phyloP scores from a whole-genome alignment of 2,888 invertebrate genomes.

The Stenichneumon culpator region DNA sequence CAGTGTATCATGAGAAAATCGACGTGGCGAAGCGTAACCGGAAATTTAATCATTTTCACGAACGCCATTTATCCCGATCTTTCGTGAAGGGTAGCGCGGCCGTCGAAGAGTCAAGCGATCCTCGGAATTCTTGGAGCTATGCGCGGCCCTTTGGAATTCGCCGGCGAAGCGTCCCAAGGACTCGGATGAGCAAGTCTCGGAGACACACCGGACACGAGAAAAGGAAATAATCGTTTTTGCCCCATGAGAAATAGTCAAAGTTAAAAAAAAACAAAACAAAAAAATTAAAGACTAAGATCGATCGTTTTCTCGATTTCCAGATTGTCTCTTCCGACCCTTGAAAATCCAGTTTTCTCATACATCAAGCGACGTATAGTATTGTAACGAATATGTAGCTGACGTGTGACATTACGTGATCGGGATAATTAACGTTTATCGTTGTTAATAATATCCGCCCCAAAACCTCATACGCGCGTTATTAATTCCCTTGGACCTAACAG shows the following conservation, averaged over 20 bases:
- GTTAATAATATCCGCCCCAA: too few species aligned
- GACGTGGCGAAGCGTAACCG: constrained; percentile 12
- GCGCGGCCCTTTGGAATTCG: constrained; percentile 19
- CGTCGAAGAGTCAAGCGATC: constrained; percentile 33
- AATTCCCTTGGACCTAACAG: too few species aligned
- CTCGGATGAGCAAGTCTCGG: constrained; percentile 25
- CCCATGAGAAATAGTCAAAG: too few species aligned
- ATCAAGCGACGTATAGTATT: not conserved
- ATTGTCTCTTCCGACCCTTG: not conserved
- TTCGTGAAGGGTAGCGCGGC: not conserved
- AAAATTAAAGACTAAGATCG: too few species aligned
- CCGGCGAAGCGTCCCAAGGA: constrained; percentile 32
- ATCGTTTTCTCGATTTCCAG: too few species aligned
- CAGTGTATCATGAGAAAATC: not conserved
- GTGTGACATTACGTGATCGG: too few species aligned
- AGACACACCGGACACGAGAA: not conserved
- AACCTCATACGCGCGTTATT: too few species aligned
- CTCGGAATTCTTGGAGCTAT: constrained; percentile 27
- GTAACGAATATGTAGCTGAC: too few species aligned
- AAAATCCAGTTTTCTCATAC: constrained; percentile 2
- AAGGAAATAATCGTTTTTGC: not conserved
- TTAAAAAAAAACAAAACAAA: too few species aligned
- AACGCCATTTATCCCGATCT: constrained; percentile 24
- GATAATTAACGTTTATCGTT: too few species aligned
- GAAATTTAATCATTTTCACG: constrained; percentile 54